Evolutionary conservation across 2,113 vertebrate genomes (phyloP).

Genomic region (Cervus canadensis): DNA sequence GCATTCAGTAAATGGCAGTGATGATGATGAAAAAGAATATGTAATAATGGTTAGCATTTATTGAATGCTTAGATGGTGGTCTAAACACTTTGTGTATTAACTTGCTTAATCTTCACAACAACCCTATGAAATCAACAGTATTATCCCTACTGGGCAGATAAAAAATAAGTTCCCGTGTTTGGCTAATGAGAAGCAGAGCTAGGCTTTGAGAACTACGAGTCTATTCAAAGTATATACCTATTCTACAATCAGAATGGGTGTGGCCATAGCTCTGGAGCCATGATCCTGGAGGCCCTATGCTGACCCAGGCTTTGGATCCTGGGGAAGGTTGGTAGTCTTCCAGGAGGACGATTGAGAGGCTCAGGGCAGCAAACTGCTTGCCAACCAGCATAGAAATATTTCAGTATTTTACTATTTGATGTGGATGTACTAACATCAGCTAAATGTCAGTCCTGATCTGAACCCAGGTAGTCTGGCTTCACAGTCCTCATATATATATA

Average conservation of each 20-base stretch:
- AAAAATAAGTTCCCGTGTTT: background rate
- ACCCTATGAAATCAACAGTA: background rate
- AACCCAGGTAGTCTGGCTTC: background rate
- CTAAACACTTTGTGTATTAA: constrained; percentile 1
- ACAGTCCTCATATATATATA: background rate
- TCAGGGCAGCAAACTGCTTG: background rate
- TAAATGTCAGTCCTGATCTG: background rate
- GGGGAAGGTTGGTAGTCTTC: background rate
- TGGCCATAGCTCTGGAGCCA: background rate
- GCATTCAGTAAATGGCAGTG: background rate
- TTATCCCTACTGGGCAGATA: background rate
- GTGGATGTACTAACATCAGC: background rate
- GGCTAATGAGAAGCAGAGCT: background rate
- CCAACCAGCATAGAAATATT: constrained; percentile 16
- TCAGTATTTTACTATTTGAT: background rate
- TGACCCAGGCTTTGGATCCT: background rate
- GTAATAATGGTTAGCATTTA: background rate
- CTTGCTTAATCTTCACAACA: background rate
- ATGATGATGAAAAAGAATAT: background rate
- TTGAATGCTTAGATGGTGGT: background rate
- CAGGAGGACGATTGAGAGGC: background rate
- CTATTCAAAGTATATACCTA: background rate
- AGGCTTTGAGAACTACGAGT: background rate
- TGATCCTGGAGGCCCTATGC: background rate
- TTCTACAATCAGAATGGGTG: background rate